Evolutionary conservation across 2,797 vertebrate genomes (phyloP).

Genomic region (Halcyon chelicuti): DNA sequence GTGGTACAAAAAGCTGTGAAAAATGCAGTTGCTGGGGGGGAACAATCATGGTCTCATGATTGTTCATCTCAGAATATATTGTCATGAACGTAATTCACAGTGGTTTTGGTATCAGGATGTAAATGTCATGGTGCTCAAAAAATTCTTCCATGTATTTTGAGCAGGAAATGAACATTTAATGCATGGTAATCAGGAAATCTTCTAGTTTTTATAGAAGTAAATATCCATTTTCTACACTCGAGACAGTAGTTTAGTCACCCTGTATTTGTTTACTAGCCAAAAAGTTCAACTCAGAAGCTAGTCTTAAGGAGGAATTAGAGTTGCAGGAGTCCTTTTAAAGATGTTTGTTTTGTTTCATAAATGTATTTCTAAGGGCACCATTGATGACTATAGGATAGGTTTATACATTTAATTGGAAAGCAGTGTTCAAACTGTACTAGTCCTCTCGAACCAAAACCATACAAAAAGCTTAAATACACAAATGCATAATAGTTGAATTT

Average conservation of each 20-base stretch:
- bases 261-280: neutral
- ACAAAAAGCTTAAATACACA: neutral
- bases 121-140: neutral
- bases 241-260: neutral
- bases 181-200: neutral
- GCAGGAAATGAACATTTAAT: neutral
- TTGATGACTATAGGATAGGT: neutral
- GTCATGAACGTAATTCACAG: neutral
- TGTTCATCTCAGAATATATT: neutral
- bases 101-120: neutral
- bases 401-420: neutral
- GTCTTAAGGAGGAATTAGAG: neutral
- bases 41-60: neutral
- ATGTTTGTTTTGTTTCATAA: neutral
- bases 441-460: neutral
- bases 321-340: neutral
- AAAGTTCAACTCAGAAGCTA: neutral
- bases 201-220: neutral
- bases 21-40: neutral
- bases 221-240: neutral
- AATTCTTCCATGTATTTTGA: neutral
- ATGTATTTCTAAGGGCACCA: neutral
- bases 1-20: neutral
- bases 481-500: neutral
- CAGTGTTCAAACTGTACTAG: neutral